Evolutionary conservation across 2,113 vertebrate species (phyloP).

Genomic region (Zapus hudsonius): DNA sequence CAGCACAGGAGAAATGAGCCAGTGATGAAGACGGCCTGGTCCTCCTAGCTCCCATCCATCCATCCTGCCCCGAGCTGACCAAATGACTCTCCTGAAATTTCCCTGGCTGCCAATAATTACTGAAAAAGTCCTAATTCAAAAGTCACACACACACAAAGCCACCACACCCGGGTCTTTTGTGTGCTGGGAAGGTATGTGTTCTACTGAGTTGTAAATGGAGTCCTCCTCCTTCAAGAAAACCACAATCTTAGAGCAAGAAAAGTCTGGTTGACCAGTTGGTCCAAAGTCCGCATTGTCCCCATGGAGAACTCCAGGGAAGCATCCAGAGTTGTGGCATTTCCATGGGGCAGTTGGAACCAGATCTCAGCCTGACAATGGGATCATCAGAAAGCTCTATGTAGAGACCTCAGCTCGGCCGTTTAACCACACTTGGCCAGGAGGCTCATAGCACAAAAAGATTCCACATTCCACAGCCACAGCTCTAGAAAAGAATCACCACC

Average conservation of each 20-base stretch:
- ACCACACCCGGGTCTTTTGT: neutral
- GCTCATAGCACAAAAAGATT: neutral
- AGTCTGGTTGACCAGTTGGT: neutral
- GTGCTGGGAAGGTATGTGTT: neutral
- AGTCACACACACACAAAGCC: neutral
- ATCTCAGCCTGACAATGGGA: neutral
- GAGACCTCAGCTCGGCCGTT: neutral
- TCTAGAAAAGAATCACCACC: constrained; percentile 17
- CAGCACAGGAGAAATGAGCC: neutral
- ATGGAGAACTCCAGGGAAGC: neutral
- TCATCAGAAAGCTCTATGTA: neutral
- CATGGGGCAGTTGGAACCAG: neutral
- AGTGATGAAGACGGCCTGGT: neutral
- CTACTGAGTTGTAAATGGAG: neutral
- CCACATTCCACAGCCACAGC: neutral
- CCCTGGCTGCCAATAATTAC: neutral
- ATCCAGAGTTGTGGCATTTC: neutral
- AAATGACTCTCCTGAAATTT: neutral
- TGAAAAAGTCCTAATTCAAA: constrained; percentile 27
- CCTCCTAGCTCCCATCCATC: neutral
- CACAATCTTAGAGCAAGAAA: neutral
- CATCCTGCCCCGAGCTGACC: neutral
- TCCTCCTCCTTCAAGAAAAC: neutral
- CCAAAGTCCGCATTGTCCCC: neutral
- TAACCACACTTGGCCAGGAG: neutral